phyloP scores from a whole-genome alignment of 2,113 vertebrate species.

The Plestiodon gilberti region DNA sequence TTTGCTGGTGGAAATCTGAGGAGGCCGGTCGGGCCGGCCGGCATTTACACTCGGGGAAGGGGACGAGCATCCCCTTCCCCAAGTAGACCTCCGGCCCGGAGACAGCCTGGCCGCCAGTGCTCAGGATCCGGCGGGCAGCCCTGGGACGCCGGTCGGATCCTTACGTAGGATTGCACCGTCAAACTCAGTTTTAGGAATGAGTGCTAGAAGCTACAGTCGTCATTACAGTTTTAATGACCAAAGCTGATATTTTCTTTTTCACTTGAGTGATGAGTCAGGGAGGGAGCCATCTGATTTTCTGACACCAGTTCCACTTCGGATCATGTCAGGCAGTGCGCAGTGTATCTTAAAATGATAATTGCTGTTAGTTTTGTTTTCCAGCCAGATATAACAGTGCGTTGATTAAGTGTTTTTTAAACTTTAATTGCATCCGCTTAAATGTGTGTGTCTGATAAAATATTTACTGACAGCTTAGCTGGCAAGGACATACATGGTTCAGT shows the following conservation, averaged over 20 bases:
- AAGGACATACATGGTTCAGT: slow-evolving; percentile 40
- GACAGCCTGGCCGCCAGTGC: no score
- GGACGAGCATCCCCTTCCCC: no score
- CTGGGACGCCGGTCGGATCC: no score
- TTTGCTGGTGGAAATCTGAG: no score
- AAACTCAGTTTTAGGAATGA: background rate
- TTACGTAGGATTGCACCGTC: no score
- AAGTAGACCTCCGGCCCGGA: no score
- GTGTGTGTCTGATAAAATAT: slow-evolving; percentile 58
- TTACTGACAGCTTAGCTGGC: slow-evolving; percentile 54
- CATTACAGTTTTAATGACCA: slow-evolving; percentile 13
- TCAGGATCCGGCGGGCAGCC: no score
- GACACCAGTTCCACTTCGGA: slow-evolving; percentile 16
- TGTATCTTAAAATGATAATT: slow-evolving; percentile 55
- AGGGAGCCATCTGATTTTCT: background rate
- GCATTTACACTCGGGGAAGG: no score
- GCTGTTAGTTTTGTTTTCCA: slow-evolving; percentile 50
- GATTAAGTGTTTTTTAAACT: slow-evolving; percentile 56
- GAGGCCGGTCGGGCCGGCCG: no score
- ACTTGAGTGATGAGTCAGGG: background rate
- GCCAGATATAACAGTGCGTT: slow-evolving; percentile 57
- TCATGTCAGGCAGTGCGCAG: background rate
- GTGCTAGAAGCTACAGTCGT: background rate
- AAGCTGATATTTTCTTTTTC: slow-evolving; percentile 26
- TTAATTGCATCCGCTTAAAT: slow-evolving; percentile 66